Percentiles rank a stretch among this genome's conserved stretches.
These are phyloP conservation scores for Nowickia ferox DNA, from an alignment of 2,888 invertebrate species.

Conservation along the genomic window DNA sequence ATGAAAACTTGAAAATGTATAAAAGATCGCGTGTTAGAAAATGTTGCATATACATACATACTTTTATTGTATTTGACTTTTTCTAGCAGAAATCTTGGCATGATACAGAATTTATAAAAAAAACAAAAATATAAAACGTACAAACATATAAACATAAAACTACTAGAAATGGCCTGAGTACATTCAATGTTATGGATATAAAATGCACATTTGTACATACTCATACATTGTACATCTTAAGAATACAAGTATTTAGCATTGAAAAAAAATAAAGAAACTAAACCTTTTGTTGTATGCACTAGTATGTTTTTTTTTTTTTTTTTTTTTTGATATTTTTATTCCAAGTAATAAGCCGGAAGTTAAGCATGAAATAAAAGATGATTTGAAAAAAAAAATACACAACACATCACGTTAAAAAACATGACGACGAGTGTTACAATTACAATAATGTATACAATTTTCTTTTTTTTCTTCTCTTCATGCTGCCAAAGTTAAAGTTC, in stretches of 20 bases:
- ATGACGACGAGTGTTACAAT: constrained; percentile 48
- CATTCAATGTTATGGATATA: neutral
- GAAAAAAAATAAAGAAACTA: neutral
- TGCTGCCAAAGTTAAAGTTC: constrained; percentile 55
- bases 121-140: constrained; percentile 2
- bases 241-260: constrained; percentile 29
- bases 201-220: neutral
- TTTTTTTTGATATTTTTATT: constrained; percentile 11
- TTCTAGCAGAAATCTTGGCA: constrained; percentile 60
- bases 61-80: constrained; percentile 70
- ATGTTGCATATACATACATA: constrained; percentile 65
- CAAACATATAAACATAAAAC: neutral
- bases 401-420: constrained; percentile 16
- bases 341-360: constrained; percentile 60
- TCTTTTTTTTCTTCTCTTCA: constrained; percentile 15
- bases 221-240: constrained; percentile 6
- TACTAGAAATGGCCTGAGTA: constrained; percentile 8
- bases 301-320: neutral
- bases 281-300: constrained; percentile 13
- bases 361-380: constrained; percentile 50
- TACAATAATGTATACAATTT: constrained; percentile 13
- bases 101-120: constrained; percentile 43
- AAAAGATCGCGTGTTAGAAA: constrained; percentile 63
- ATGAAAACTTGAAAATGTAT: constrained; percentile 26
- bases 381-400: constrained; percentile 15